Evolutionary conservation across 2,888 invertebrate species (phyloP).

Genomic region (Chrysomela aeneicollis): DNA sequence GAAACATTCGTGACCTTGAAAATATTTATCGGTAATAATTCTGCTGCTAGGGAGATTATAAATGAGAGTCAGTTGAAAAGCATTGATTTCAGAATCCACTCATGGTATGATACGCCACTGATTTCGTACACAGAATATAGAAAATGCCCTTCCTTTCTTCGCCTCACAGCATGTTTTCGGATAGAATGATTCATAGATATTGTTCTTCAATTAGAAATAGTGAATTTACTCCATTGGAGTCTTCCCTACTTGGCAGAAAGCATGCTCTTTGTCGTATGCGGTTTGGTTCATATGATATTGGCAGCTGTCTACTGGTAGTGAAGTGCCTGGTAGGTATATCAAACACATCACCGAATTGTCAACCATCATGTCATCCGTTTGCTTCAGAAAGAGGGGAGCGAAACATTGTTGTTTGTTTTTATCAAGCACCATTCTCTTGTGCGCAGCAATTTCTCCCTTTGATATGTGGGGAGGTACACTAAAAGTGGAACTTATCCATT

Average conservation of each 20-base stretch:
- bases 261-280: not conserved
- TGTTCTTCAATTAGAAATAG: not conserved
- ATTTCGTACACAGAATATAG: no score
- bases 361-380: not conserved
- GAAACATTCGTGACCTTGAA: no score
- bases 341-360: not conserved
- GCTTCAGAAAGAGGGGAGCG: not conserved
- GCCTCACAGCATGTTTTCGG: not conserved
- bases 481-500: not conserved
- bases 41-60: no score
- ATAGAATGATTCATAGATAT: not conserved
- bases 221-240: not conserved
- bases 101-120: no score
- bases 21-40: no score
- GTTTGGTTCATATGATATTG: not conserved
- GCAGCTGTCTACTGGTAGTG: not conserved
- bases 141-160: no score
- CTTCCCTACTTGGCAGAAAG: not conserved
- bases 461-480: not conserved
- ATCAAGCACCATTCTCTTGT: constrained; percentile 27
- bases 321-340: not conserved
- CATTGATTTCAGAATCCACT: no score
- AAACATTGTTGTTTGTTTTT: constrained; percentile 24
- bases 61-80: no score
- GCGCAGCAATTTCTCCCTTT: not conserved